Percentiles rank a stretch among this genome's conserved stretches.
These are phyloP conservation scores for Tauraco hartlaubi DNA, from an alignment of 2,797 vertebrate genomes.

Conservation along the genomic window DNA sequence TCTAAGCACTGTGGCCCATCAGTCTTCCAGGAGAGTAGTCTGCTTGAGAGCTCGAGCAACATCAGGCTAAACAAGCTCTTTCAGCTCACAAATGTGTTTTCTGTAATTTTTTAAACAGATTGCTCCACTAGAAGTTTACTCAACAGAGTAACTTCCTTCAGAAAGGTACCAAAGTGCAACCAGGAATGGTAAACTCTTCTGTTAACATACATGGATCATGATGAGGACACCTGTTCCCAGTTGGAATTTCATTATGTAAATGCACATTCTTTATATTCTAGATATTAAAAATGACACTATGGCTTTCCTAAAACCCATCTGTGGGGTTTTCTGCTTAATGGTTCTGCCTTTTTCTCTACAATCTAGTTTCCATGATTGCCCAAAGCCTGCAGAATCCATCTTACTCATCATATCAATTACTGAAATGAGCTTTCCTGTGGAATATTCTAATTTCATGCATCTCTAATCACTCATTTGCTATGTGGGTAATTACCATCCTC, in stretches of 20 bases:
- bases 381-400: neutral
- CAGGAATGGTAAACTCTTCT: neutral
- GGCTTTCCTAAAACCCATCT: neutral
- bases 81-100: neutral
- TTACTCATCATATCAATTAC: neutral
- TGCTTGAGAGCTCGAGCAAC: neutral
- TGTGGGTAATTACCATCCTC: neutral
- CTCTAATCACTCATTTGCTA: neutral
- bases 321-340: neutral
- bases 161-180: neutral
- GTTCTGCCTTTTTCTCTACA: neutral
- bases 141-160: fast-evolving
- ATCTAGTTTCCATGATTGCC: neutral
- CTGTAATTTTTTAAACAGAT: neutral
- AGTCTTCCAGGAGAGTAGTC: neutral
- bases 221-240: neutral
- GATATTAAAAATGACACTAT: neutral
- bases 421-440: neutral
- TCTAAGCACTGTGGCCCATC: neutral
- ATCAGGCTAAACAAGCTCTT: neutral
- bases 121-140: neutral
- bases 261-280: neutral
- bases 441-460: neutral
- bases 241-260: neutral
- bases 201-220: neutral